phyloP scores from a whole-genome alignment of 2,113 vertebrate species.

The Thalassoma bifasciatum region DNA sequence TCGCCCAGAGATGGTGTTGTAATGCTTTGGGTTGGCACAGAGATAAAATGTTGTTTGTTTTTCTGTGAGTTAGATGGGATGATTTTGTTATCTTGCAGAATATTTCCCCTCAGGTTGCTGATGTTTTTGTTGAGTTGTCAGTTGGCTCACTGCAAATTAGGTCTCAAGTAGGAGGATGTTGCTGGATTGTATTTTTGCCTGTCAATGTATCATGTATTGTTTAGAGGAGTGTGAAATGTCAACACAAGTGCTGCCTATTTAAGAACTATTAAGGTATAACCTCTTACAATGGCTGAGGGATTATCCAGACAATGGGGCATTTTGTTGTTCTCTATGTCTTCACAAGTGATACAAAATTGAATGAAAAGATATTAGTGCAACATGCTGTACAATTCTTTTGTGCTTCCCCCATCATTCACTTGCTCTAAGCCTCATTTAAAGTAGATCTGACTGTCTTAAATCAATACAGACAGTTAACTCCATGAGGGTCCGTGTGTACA shows the following conservation, averaged over 20 bases:
- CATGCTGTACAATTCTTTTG: too few species aligned
- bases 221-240: conserved; percentile 5
- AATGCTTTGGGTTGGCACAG: neutral
- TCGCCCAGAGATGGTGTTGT: neutral
- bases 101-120: conserved; percentile 11
- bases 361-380: too few species aligned
- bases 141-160: conserved; percentile 11
- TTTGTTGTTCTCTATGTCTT: neutral
- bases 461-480: neutral
- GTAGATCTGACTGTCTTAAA: neutral
- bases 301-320: neutral
- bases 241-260: too few species aligned
- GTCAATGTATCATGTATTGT: conserved; percentile 9
- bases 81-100: neutral
- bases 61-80: neutral
- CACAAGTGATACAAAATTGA: too few species aligned
- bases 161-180: conserved; percentile 2
- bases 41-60: too few species aligned
- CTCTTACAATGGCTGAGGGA: conserved; percentile 11
- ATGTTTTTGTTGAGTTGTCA: conserved; percentile 35
- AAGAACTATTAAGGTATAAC: neutral
- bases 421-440: too few species aligned
- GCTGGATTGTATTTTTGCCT: conserved; percentile 3
- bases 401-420: too few species aligned
- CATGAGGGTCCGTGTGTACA: neutral